Percentiles rank a stretch among this genome's conserved stretches.
phyloP scores from a whole-genome alignment of 2,113 vertebrate genomes.

The Oreochromis tanganicae region DNA sequence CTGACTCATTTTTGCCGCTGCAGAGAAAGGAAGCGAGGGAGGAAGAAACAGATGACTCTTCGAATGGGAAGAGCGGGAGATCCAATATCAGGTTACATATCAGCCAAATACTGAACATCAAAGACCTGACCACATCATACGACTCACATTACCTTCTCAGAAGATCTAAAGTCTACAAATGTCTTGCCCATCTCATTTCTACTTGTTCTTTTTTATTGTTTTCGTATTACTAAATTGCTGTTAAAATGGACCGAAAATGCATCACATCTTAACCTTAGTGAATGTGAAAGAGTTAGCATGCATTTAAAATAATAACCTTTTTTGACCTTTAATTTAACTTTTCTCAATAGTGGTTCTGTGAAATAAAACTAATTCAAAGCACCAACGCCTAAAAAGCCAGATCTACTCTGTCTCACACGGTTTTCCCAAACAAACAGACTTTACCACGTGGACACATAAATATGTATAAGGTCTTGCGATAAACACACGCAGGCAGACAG shows the following conservation, averaged over 20 bases:
- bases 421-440: background rate
- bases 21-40: conserved; percentile 3
- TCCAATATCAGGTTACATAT: conserved; percentile 43
- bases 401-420: background rate
- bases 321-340: background rate
- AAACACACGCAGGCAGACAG: background rate
- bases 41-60: conserved; percentile 38
- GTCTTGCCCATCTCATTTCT: background rate
- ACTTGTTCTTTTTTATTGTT: background rate
- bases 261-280: background rate
- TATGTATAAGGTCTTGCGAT: background rate
- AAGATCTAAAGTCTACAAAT: background rate
- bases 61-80: conserved; percentile 14
- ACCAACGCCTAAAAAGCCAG: background rate
- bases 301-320: background rate
- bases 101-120: conserved; percentile 43
- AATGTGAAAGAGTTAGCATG: background rate
- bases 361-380: background rate
- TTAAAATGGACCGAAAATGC: background rate
- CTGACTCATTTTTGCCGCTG: conserved; percentile 48
- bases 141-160: conserved; percentile 11
- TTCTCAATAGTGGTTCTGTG: background rate
- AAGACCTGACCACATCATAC: conserved; percentile 32
- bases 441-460: background rate
- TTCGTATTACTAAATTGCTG: background rate